These are phyloP conservation scores for Mnemiopsis leidyi DNA, from an alignment of 37 sponge, comb jelly and placozoan genomes.

Conservation along the genomic window DNA sequence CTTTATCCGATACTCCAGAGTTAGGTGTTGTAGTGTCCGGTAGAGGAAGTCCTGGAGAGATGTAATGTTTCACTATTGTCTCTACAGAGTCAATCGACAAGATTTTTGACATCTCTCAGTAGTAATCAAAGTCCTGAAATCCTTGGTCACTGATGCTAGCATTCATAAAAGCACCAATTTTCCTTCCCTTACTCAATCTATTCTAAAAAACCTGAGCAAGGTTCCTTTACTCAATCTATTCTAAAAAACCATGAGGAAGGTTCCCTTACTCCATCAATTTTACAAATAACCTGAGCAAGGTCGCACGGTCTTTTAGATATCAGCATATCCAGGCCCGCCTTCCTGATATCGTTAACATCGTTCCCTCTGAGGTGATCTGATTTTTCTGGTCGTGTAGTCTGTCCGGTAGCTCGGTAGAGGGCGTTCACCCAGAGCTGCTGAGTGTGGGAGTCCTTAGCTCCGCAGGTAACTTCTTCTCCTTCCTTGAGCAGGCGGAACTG, in stretches of 20 bases:
- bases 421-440: constrained; percentile 59
- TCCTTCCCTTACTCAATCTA: no score
- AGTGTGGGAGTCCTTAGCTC: constrained; percentile 48
- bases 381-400: constrained; percentile 29
- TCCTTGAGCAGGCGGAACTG: constrained; percentile 50
- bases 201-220: no score
- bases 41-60: constrained; percentile 5
- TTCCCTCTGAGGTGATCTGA: neutral
- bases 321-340: constrained; percentile 17
- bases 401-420: constrained; percentile 28
- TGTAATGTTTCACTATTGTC: no score
- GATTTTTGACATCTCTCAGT: no score
- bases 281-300: constrained; percentile 21
- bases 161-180: no score
- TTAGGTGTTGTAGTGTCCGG: constrained; percentile 26
- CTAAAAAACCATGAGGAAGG: no score
- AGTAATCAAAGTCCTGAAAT: no score
- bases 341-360: constrained; percentile 49
- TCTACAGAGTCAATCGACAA: no score
- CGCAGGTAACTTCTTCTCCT: constrained; percentile 41
- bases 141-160: no score
- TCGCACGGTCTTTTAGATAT: neutral
- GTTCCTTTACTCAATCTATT: no score
- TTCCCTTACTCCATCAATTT: no score
- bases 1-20: constrained; percentile 7